Evolutionary conservation across 2,888 invertebrate genomes (phyloP), one percentile per base, ranked within the genome.

Genomic region (Drosophila parthenogenetica): DNA sequence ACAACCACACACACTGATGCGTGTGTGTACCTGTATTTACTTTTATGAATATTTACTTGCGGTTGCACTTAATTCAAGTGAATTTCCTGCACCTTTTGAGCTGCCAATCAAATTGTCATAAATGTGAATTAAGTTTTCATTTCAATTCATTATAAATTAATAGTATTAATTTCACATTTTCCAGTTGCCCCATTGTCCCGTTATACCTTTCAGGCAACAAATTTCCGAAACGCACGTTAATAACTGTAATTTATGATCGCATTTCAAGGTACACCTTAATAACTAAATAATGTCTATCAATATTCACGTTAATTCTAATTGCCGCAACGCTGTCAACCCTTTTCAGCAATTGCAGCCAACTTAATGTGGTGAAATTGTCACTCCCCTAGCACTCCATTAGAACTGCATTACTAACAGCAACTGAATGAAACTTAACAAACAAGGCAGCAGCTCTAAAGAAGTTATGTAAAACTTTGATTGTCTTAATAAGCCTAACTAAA

Each of bases 91-190:
- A 51, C 42, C 45, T 46, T 57, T 29, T 7, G 8, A 7, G 29
- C 17, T 57, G 62, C 57, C 63, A 57, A 61, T 70, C 51, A 70
- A 62, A 55, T 40, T 58, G 46, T 40, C 29, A 57, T 55, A 58
- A 42, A 17, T 42, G 14, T 16, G 7, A 13, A 53, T 49, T 17
- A 32, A 58, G 42, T 16, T 37, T 42, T 7, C 35, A 63, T 54
- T 35, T 35, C 17, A 29, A 19, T 49, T 42, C 40, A 53, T 48
- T 37, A 25, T 13, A 40, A 42, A 49, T 57, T 25, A 16, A 55
- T 40, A 35, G 32, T 22, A 17, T 40, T 62, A 40, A 39, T 48
- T 53, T 17, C 19, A 32, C 17, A 43, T 54, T 42, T 43, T 10
- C 5, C 11, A 2, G 10, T 32, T 32, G 32, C 5, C 22, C 29